A percentile compares a stretch with the other conserved stretches of the same genome.
Conservation (phyloP, 2,888 invertebrate species). For the Chloroclystis v-ata region DNA sequence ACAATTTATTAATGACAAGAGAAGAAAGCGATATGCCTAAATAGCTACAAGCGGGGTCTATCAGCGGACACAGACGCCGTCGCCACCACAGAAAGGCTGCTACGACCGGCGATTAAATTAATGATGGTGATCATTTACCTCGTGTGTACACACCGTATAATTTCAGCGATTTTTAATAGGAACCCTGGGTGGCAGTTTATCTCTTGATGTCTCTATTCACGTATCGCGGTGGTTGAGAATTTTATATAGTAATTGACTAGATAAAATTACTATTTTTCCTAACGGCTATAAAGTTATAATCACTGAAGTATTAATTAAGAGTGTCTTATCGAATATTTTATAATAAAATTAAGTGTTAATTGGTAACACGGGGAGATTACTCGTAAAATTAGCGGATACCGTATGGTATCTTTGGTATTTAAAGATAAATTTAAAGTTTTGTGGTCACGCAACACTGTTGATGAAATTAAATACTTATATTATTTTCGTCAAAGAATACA, state of each 20-base stretch:
- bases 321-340: conserved; percentile 37
- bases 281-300: conserved; percentile 29
- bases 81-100: conserved; percentile 41
- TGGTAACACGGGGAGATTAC: conserved; percentile 42
- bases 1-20: conserved; percentile 46
- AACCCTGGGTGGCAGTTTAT: conserved; percentile 58
- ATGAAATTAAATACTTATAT: too few relatives aligned
- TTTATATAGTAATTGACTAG: conserved; percentile 32
- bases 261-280: conserved; percentile 35
- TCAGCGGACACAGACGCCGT: conserved; percentile 39
- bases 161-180: conserved; percentile 63
- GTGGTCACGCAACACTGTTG: conserved; percentile 38
- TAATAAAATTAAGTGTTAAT: conserved; percentile 55
- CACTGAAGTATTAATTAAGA: conserved; percentile 38
- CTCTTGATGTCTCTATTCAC: conserved; percentile 50
- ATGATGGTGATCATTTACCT: conserved; percentile 62
- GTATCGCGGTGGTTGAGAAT: conserved; percentile 33
- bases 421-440: conserved; percentile 43
- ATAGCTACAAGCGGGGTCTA: conserved; percentile 48
- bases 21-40: conserved; percentile 50
- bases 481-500: conserved; percentile 4
- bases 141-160: conserved; percentile 55
- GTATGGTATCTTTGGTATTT: conserved; percentile 43
- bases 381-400: conserved; percentile 40
- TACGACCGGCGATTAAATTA: conserved; percentile 61